Base-by-base conservation (phyloP, 2,113 vertebrate species). In the Oncorhynchus nerka region DNA sequence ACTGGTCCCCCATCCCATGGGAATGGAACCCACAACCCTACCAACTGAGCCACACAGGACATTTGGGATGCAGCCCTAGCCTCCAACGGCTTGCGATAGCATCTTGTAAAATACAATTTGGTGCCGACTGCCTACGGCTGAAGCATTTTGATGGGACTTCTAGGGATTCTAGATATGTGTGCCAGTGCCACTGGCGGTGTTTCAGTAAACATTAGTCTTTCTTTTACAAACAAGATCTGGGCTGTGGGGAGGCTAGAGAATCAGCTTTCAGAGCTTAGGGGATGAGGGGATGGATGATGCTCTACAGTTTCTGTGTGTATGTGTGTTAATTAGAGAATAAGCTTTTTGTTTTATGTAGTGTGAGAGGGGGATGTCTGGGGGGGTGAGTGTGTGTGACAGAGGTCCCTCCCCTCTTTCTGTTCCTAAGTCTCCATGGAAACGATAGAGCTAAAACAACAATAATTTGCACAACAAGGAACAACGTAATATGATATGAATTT, bases 361-460 rank as follows among this genome's bases (percentile, higher is more conserved):
- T 68, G 74, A 16, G 64, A 6, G 39, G 64, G 48, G 24, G 49
- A 45, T 45, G 39, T 7, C 45, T 45, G 39, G 8, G 39, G 39
- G 39, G 39, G 9, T 45, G 39, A 39, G 39, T 68, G 68, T 32
- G 67, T 28, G 45, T 22, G 8, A 26, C 65, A 24, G 24, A 80
- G 39, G 2, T 45, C 8, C 39, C 39, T n/a, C 6, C 34, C 34
- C 39, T 11, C 8, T 9, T 45, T 45, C 39, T 45, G 67, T 80
- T 83, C 80, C 73, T 81, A 77, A 75, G 81, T 89, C 87, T 86
- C 87, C 84, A 89, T 87, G 84, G 89, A 81, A 87, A 45, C 39
- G 9, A 9, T 45, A 11, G 39, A 45, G 39, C 39, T 45, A 45
- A 45, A 45, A 84, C 77, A 80, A 87, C 71, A 76, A 78, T 83